phyloP scores from a whole-genome alignment of 2,888 invertebrate genomes.

The Norana najaformis region DNA sequence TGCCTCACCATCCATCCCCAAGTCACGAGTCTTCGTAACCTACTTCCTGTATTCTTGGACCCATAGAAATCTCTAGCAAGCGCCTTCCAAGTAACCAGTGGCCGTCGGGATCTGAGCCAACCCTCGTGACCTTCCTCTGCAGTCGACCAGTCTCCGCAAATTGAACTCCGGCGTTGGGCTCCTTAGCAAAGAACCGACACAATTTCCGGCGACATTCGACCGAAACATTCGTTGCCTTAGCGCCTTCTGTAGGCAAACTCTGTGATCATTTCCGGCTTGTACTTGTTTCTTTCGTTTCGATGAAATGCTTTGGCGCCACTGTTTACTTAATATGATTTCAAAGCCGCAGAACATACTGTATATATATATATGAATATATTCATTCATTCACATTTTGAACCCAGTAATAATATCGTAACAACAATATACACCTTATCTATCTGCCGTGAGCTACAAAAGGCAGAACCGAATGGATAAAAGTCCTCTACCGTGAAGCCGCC shows the following conservation, averaged over 20 bases:
- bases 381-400: too few species aligned
- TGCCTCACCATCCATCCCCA: neutral
- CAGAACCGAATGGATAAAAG: too few species aligned
- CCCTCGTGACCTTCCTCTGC: neutral
- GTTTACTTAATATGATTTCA: neutral
- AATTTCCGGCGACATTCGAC: slow-evolving; percentile 3
- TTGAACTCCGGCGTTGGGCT: neutral
- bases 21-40: neutral
- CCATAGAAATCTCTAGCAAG: neutral
- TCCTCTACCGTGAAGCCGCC: too few species aligned
- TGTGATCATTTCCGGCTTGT: slow-evolving; percentile 5
- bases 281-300: neutral
- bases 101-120: neutral
- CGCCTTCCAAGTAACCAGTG: neutral
- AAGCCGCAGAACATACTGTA: neutral
- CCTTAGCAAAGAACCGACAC: neutral
- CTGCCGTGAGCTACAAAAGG: too few species aligned
- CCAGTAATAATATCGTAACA: too few species aligned
- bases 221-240: neutral
- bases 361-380: too few species aligned
- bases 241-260: neutral
- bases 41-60: neutral
- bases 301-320: neutral
- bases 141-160: neutral
- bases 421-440: too few species aligned